Percentiles rank a stretch among this genome's conserved stretches.
Conservation (phyloP, 2,797 vertebrate genomes). For the Chrosomus eos region DNA sequence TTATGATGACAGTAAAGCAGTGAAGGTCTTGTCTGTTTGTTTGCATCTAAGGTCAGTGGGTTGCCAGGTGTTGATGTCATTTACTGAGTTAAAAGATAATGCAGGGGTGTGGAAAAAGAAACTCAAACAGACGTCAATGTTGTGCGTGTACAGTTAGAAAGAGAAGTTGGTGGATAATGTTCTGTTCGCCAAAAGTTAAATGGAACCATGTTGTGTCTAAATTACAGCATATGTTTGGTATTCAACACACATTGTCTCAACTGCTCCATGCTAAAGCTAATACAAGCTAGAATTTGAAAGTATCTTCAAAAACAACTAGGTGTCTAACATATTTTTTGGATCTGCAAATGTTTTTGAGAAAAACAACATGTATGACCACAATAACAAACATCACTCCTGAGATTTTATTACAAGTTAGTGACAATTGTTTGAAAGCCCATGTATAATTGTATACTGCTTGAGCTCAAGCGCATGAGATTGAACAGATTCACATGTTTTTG, state of each 20-base stretch:
- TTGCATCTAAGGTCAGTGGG: constrained; percentile 28
- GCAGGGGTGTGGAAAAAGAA: constrained; percentile 30
- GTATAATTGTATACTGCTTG: not conserved
- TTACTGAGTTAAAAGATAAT: constrained; percentile 27
- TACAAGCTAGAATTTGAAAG: constrained; percentile 30
- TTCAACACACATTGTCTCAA: constrained; percentile 54
- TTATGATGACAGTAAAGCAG: not conserved
- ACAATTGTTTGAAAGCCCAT: not conserved
- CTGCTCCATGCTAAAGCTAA: constrained; percentile 49
- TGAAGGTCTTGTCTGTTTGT: constrained; percentile 28
- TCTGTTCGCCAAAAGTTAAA: constrained; percentile 55
- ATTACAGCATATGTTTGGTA: constrained; percentile 58
- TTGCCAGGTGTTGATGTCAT: constrained; percentile 36
- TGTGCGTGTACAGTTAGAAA: not conserved
- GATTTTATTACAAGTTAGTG: not conserved
- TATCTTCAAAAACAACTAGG: not conserved
- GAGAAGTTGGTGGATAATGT: constrained; percentile 20
- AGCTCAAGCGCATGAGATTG: not conserved
- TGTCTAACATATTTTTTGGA: not conserved
- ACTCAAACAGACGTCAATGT: not conserved
- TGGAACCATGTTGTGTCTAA: constrained; percentile 54
- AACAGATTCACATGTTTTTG: not conserved
- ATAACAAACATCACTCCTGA: not conserved
- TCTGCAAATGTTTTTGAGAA: not conserved
- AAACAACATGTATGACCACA: not conserved